A percentile compares a stretch with the other conserved stretches of the same genome.
These are phyloP conservation scores for Papilio gigon DNA, from an alignment of 2,888 invertebrate species.

Conservation along the genomic window DNA sequence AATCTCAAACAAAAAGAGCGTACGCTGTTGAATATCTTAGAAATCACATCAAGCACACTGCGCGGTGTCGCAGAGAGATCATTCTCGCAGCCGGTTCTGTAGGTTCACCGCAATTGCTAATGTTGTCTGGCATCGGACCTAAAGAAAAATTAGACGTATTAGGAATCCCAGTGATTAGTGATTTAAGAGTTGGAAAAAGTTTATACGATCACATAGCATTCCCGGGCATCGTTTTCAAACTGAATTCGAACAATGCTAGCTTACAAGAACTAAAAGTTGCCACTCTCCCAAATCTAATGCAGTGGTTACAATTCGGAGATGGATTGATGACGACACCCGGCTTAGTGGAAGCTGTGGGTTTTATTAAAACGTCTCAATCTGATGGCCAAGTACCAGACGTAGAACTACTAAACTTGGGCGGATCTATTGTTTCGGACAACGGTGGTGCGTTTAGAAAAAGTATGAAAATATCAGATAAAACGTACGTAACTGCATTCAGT, in stretches of 20 bases:
- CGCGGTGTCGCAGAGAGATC: conserved; percentile 89
- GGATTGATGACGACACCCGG: conserved; percentile 84
- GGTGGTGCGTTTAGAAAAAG: conserved; percentile 79
- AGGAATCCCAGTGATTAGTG: conserved; percentile 83
- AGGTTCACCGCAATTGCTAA: conserved; percentile 94
- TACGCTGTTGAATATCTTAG: conserved; percentile 86
- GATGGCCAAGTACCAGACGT: conserved; percentile 84
- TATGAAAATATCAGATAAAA: conserved; percentile 81
- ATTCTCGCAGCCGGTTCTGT: conserved; percentile 93
- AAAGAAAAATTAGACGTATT: conserved; percentile 80
- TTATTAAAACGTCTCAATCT: conserved; percentile 83
- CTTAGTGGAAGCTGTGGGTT: conserved; percentile 85
- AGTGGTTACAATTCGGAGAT: conserved; percentile 77
- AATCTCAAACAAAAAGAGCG: conserved; percentile 83
- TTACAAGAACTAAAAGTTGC: conserved; percentile 71
- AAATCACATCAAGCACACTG: conserved; percentile 74
- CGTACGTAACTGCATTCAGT: conserved; percentile 81
- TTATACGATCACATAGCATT: conserved; percentile 84
- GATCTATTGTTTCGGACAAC: conserved; percentile 84
- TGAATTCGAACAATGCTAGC: conserved; percentile 73
- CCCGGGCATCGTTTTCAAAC: conserved; percentile 75
- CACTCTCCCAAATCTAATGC: conserved; percentile 67
- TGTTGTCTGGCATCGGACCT: conserved; percentile 90
- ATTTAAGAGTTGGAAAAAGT: conserved; percentile 85
- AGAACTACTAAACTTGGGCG: conserved; percentile 84